A percentile compares a stretch with the other conserved stretches of the same genome.
Evolutionary conservation across 2,113 vertebrate genomes (phyloP).

Genomic region (Alligator mississippiensis): DNA sequence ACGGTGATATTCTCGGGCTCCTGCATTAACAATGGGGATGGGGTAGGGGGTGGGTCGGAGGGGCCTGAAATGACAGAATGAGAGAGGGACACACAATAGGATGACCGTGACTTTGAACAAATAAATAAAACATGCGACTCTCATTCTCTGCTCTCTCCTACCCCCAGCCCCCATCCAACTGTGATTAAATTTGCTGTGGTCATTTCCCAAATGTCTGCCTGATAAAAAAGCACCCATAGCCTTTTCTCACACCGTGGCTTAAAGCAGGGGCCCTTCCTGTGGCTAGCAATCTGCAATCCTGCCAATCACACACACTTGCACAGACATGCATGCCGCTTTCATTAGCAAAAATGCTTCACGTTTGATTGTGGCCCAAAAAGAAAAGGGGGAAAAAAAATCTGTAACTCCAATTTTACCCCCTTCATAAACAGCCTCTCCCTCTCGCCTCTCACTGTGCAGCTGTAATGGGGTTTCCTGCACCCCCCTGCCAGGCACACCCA

Average conservation of each 20-base stretch:
- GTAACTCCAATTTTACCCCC: constrained; percentile 46
- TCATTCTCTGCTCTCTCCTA: constrained; percentile 45
- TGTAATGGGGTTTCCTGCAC: constrained; percentile 62
- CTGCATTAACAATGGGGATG: constrained; percentile 73
- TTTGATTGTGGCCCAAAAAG: constrained; percentile 41
- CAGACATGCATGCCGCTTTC: constrained; percentile 69
- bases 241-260: constrained; percentile 59
- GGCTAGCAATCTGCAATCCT: constrained; percentile 68
- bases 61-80: constrained; percentile 71
- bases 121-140: constrained; percentile 87
- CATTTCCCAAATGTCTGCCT: constrained; percentile 81
- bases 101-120: constrained; percentile 80
- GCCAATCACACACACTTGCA: constrained; percentile 68
- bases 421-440: constrained; percentile 60
- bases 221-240: constrained; percentile 61
- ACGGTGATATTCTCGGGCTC: constrained; percentile 57
- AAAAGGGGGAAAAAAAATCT: background rate
- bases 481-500: constrained; percentile 37
- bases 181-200: constrained; percentile 82
- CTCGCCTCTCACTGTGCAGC: background rate
- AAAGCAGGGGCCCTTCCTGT: constrained; percentile 73
- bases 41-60: constrained; percentile 67
- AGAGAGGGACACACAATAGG: constrained; percentile 78
- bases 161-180: constrained; percentile 64
- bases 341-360: constrained; percentile 56